These are phyloP conservation scores for Todiramphus saurophagus DNA, from an alignment of 2,113 vertebrate species.

Conservation along the genomic window DNA sequence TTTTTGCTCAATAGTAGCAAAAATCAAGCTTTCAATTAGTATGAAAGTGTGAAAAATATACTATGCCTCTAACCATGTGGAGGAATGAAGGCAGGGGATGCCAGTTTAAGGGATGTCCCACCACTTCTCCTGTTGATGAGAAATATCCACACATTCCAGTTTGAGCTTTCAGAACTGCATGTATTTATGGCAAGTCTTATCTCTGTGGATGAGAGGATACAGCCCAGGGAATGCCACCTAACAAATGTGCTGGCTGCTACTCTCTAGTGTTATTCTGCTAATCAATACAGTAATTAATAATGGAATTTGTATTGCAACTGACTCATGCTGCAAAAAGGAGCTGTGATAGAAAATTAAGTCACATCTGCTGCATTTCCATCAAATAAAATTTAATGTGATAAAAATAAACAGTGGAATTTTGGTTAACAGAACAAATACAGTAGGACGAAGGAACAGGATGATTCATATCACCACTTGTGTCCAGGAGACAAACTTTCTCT, in stretches of 20 bases:
- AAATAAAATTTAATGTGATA: not conserved
- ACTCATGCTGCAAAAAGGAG: not conserved
- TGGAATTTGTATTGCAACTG: not conserved
- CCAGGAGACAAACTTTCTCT: not conserved
- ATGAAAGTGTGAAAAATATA: not conserved
- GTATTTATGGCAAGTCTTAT: rapidly evolving
- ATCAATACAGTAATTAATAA: not conserved
- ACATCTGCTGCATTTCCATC: not conserved
- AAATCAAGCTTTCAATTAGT: not conserved
- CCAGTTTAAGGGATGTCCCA: not conserved
- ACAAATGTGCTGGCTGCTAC: not conserved
- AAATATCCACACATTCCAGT: not conserved
- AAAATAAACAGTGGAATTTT: not conserved
- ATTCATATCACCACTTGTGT: not conserved
- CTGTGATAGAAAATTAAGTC: not conserved
- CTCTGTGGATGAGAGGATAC: not conserved
- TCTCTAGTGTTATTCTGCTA: not conserved
- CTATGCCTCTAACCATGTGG: not conserved
- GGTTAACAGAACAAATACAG: not conserved
- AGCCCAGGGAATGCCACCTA: not conserved
- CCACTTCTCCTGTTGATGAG: not conserved
- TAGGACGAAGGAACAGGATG: not conserved
- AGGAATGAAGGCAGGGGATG: not conserved
- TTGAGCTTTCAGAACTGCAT: not conserved
- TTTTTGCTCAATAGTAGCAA: not conserved